phyloP scores from a whole-genome alignment of 2,113 vertebrate genomes.

The Oncorhynchus clarkii region DNA sequence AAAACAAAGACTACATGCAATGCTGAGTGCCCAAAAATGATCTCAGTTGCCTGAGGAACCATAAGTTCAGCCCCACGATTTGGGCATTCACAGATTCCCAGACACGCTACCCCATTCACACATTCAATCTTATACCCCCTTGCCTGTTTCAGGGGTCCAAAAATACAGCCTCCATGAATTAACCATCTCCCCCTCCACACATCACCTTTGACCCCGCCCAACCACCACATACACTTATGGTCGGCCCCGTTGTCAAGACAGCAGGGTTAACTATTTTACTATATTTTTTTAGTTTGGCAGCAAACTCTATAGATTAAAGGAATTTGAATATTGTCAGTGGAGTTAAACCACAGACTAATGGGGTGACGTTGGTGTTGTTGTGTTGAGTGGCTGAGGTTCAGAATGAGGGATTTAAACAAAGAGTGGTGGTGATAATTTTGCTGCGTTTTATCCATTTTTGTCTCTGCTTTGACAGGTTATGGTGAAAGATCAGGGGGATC shows the following conservation, averaged over 20 bases:
- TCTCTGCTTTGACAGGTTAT: background rate
- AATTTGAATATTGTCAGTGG: background rate
- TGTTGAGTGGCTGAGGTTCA: background rate
- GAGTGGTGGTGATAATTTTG: background rate
- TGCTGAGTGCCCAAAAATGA: conserved; percentile 7
- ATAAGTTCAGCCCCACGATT: conserved; percentile 24
- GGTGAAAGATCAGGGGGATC: background rate
- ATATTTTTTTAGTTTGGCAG: conserved; percentile 10
- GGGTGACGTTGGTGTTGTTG: background rate
- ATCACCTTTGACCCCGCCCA: conserved; percentile 18
- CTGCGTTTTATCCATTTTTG: background rate
- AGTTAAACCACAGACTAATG: background rate
- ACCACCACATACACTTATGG: conserved; percentile 1
- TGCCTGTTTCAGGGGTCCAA: conserved; percentile 7
- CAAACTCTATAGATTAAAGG: background rate
- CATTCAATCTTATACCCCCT: conserved; percentile 4
- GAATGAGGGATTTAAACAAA: background rate
- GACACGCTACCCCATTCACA: conserved; percentile 56
- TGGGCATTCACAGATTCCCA: conserved; percentile 13
- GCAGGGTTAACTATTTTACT: background rate
- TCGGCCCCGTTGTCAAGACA: conserved; percentile 8
- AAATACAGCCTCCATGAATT: conserved; percentile 16
- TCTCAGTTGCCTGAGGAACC: conserved; percentile 39
- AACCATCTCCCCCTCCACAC: conserved; percentile 10
- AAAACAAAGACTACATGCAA: conserved; percentile 19